Evolutionary conservation across 2,888 invertebrate genomes (phyloP), one percentile per base, ranked within the genome.

Genomic region (Rhagonycha lutea): DNA sequence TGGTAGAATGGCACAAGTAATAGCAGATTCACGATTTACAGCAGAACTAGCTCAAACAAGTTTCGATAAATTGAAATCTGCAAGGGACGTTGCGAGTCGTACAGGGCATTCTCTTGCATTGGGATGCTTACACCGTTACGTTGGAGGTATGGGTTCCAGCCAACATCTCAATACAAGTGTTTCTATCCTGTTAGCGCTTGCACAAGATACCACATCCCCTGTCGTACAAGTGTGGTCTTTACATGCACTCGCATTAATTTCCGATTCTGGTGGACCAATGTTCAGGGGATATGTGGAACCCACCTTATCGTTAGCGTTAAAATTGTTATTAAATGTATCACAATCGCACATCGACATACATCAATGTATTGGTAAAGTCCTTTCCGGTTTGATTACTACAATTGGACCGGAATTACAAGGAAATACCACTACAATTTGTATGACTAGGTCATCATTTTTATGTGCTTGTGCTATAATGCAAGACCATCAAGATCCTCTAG

Each of bases 181-280:
- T 82, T 97, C 97, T 61, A 97, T 99, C 85, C 87, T 99, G 67
- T 89, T 99, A 18, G 98, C 98, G 0, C 89, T 99, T 60, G 97
- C 98, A 0, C 98, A 98, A 88, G 99, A 99, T 86, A 92, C 94
- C 72, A 94, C 96, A 0, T 96, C 97, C 28, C 96, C 97, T 0
- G 95, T 97, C 78, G 96, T 98, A n/a, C 99, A 99, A 91, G 96
- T 98, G 32, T 99, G 99, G 99, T 95, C 99, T 0, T 89, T 99
- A 12, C 98, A 99, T 89, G 98, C 99, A 0, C 89, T 99, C 24
- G 96, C 98, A 0, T 91, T 99, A 79, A 95, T 99, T 77, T 98
- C 98, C 3, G 98, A 99, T 88, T 98, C 98, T 0, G 98, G 99
- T 0, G 99, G 99, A 0, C 99, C 99, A 0, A 98, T 99, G 98